Evolutionary conservation across 2,113 vertebrate genomes (phyloP).

Genomic region (Laterallus jamaicensis): DNA sequence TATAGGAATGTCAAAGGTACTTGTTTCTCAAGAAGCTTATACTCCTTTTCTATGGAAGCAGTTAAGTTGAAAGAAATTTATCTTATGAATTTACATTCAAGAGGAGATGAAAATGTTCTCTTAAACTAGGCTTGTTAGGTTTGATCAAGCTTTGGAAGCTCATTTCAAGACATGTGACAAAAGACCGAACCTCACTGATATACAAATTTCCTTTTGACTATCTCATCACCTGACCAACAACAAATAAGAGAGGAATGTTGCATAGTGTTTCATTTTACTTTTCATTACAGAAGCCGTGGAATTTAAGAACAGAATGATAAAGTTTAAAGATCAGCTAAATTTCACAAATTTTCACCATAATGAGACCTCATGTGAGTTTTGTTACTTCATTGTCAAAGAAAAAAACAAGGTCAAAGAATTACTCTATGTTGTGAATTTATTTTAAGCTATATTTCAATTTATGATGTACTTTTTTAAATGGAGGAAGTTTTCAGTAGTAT

Average conservation of each 20-base stretch:
- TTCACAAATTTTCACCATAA: not conserved
- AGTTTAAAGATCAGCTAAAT: not conserved
- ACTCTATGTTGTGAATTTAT: not conserved
- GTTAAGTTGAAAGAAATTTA: not conserved
- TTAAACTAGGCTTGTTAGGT: not conserved
- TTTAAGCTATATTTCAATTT: not conserved
- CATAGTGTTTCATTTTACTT: not conserved
- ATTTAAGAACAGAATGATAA: not conserved
- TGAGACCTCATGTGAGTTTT: not conserved
- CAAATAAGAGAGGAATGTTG: not conserved
- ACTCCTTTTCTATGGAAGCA: not conserved
- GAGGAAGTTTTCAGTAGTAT: not conserved
- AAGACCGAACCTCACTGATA: not conserved
- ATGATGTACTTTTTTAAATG: not conserved
- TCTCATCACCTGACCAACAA: not conserved
- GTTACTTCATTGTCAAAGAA: not conserved
- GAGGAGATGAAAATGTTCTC: not conserved
- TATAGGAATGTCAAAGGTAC: not conserved
- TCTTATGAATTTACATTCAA: not conserved
- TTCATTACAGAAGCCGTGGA: not conserved
- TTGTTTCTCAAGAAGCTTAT: not conserved
- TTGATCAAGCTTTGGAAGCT: not conserved
- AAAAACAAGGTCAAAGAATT: not conserved
- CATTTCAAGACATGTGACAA: not conserved
- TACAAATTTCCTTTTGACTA: not conserved